These are phyloP conservation scores for Macrotrachela quadricornifera DNA, from an alignment of 1,140 invertebrate genomes.

Conservation along the genomic window DNA sequence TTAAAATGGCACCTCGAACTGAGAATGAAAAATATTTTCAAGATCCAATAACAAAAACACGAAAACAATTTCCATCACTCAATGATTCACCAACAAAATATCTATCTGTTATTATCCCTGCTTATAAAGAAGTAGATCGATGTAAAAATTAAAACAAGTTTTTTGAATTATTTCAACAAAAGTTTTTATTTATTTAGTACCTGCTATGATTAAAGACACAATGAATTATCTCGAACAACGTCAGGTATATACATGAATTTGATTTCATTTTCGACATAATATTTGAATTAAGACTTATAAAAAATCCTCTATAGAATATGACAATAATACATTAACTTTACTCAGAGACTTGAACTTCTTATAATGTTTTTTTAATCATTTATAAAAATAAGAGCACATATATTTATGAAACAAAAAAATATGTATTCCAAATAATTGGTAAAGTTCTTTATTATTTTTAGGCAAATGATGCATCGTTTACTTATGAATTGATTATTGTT, in stretches of 20 bases:
- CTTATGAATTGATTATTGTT: slow-evolving; percentile 83
- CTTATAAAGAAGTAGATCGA: slow-evolving; percentile 76
- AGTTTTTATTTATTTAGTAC: slow-evolving; percentile 33
- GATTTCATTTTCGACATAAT: slow-evolving; percentile 1
- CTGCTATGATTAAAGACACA: slow-evolving; percentile 73
- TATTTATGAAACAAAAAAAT: slow-evolving; percentile 30
- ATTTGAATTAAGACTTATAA: no score
- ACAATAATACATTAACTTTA: no score
- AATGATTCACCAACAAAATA: slow-evolving; percentile 34
- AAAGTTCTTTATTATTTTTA: no score
- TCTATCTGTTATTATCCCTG: slow-evolving; percentile 72
- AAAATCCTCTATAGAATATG: no score
- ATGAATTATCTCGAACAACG: slow-evolving; percentile 53
- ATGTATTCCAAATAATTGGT: no score
- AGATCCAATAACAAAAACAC: slow-evolving; percentile 1
- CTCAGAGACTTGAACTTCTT: no score
- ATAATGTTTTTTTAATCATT: background rate
- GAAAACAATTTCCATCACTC: slow-evolving; percentile 3
- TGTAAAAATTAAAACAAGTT: slow-evolving; percentile 38
- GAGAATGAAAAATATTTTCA: slow-evolving; percentile 5
- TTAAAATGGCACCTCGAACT: background rate
- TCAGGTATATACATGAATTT: slow-evolving; percentile 11
- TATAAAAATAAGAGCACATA: background rate
- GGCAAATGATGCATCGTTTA: slow-evolving; percentile 33
- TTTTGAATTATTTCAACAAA: background rate